Evolutionary conservation across 2,888 invertebrate species (phyloP).

Genomic region (Leptinotarsa tumamoca): DNA sequence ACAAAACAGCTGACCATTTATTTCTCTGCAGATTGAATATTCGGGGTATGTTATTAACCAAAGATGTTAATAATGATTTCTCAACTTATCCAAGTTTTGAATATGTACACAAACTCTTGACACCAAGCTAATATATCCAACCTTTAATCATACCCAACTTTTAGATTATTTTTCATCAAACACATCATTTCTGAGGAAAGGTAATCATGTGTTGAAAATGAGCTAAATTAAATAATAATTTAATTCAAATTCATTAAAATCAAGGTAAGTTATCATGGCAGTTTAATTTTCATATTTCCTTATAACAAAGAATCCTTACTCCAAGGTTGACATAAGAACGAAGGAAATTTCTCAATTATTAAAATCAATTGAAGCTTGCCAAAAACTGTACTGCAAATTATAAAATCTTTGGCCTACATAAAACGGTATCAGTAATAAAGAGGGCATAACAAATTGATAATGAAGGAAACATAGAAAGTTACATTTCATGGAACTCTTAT

Average conservation of each 20-base stretch:
- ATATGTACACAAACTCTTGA: too few relatives aligned
- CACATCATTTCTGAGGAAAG: background rate
- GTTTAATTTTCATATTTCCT: conserved; percentile 9
- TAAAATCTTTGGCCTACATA: conserved; percentile 17
- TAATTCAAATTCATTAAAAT: conserved; percentile 8
- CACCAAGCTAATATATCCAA: too few relatives aligned
- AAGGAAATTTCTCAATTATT: background rate
- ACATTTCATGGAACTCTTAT: background rate
- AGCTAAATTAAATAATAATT: background rate
- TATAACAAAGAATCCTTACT: background rate
- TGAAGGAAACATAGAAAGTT: background rate
- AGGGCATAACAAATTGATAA: background rate
- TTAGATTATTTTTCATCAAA: background rate
- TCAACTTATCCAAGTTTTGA: too few relatives aligned
- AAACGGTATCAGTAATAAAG: conserved; percentile 1
- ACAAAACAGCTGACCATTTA: too few relatives aligned
- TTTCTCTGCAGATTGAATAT: too few relatives aligned
- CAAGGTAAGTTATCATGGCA: conserved; percentile 11
- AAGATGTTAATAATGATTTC: too few relatives aligned
- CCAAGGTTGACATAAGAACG: background rate
- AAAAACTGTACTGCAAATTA: conserved; percentile 9
- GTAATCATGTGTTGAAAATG: background rate
- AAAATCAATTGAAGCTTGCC: background rate
- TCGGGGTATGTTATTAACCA: too few relatives aligned
- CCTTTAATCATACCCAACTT: background rate